phyloP scores from a whole-genome alignment of 2,797 vertebrate species.

The Danio albolineatus region DNA sequence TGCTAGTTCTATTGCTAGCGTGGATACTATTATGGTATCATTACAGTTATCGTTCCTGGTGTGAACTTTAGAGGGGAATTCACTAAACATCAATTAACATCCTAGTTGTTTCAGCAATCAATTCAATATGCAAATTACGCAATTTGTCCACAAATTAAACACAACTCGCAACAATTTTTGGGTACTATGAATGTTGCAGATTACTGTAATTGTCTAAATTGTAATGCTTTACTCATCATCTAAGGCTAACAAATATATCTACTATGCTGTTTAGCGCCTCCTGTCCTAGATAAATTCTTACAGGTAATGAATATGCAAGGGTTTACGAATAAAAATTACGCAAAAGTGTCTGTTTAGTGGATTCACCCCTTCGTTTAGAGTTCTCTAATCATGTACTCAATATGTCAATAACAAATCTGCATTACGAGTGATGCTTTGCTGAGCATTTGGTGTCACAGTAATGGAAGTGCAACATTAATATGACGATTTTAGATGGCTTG shows the following conservation, averaged over 20 bases:
- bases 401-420: conserved; percentile 37
- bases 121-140: not conserved
- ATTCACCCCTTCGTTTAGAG: conserved; percentile 27
- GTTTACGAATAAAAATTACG: not conserved
- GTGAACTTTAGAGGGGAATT: conserved; percentile 32
- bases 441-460: conserved; percentile 40
- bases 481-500: conserved; percentile 44
- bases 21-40: not conserved
- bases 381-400: conserved; percentile 19
- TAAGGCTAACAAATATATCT: not conserved
- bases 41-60: conserved; percentile 19
- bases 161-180: not conserved
- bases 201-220: not conserved
- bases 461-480: conserved; percentile 64
- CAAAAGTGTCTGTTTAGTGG: conserved; percentile 22
- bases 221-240: not conserved
- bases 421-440: conserved; percentile 39
- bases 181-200: not conserved
- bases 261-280: not conserved
- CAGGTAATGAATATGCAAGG: not conserved
- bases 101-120: not conserved
- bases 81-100: conserved; percentile 21
- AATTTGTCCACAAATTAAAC: not conserved
- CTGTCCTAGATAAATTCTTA: not conserved
- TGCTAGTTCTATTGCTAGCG: not conserved